These are phyloP conservation scores for Crepidodera aurea DNA, from an alignment of 2,888 invertebrate species.

Conservation along the genomic window DNA sequence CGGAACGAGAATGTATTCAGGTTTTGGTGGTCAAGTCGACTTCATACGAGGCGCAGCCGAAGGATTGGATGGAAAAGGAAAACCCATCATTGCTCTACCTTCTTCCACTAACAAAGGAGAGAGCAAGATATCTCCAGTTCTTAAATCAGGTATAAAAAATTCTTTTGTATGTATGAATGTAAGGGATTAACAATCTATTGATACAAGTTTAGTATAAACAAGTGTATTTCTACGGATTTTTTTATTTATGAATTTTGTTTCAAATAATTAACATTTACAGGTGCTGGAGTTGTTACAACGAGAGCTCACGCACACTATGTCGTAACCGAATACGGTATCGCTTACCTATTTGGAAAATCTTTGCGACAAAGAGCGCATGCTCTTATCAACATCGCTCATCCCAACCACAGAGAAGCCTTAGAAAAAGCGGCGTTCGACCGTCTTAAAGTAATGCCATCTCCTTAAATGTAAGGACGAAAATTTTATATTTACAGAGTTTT, in stretches of 20 bases:
- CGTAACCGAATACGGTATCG: slow-evolving; percentile 93
- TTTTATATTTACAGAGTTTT: slow-evolving; percentile 14
- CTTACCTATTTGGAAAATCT: slow-evolving; percentile 87
- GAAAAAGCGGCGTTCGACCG: slow-evolving; percentile 90
- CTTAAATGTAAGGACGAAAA: slow-evolving; percentile 33
- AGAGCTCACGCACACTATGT: slow-evolving; percentile 93
- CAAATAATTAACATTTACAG: no score
- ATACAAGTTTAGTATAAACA: no score
- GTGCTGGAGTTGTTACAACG: slow-evolving; percentile 93
- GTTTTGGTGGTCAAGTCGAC: slow-evolving; percentile 94
- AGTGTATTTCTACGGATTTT: no score
- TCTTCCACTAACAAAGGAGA: slow-evolving; percentile 81
- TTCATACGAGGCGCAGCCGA: slow-evolving; percentile 92
- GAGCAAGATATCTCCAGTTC: slow-evolving; percentile 83
- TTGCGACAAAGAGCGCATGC: slow-evolving; percentile 89
- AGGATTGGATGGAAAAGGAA: slow-evolving; percentile 83
- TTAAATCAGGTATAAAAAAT: slow-evolving; percentile 74
- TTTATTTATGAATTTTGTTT: no score
- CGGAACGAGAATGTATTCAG: slow-evolving; percentile 80
- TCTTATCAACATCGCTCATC: slow-evolving; percentile 89
- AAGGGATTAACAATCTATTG: no score
- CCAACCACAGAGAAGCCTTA: slow-evolving; percentile 81
- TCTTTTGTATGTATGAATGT: no score
- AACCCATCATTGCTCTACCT: slow-evolving; percentile 90
- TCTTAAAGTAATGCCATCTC: slow-evolving; percentile 77